phyloP scores from a whole-genome alignment of 1,140 invertebrate species.

The Asobara japonica region DNA sequence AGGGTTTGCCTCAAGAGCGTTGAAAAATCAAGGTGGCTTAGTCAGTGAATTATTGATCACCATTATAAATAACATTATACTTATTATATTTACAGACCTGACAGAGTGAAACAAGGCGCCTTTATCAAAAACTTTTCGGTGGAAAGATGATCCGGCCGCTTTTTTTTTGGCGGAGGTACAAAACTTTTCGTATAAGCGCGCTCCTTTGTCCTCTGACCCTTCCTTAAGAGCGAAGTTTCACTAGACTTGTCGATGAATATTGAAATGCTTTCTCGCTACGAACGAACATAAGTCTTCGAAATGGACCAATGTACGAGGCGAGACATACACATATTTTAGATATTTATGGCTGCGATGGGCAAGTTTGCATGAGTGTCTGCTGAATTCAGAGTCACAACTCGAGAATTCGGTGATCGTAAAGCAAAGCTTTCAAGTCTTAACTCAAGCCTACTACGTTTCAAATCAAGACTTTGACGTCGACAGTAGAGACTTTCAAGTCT shows the following conservation, averaged over 20 bases:
- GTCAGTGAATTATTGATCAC: slow-evolving; percentile 26
- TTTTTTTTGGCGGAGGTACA: slow-evolving; percentile 30
- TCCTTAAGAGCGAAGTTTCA: background rate
- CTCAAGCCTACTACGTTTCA: too few relatives aligned
- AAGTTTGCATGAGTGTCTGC: too few relatives aligned
- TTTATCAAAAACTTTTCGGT: slow-evolving; percentile 49
- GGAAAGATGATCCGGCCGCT: slow-evolving; percentile 25
- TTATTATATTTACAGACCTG: slow-evolving; percentile 42
- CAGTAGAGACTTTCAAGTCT: too few relatives aligned
- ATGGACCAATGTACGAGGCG: too few relatives aligned
- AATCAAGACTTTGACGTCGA: too few relatives aligned
- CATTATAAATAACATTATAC: slow-evolving; percentile 50
- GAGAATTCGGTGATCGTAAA: too few relatives aligned
- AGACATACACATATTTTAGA: too few relatives aligned
- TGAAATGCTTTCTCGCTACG: too few relatives aligned
- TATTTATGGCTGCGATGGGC: too few relatives aligned
- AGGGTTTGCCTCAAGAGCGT: slow-evolving; percentile 17
- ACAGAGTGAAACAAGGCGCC: slow-evolving; percentile 34
- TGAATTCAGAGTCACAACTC: too few relatives aligned
- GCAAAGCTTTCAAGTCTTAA: too few relatives aligned
- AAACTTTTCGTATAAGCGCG: slow-evolving; percentile 45
- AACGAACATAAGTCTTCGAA: too few relatives aligned
- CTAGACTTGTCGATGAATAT: background rate
- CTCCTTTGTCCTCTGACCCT: slow-evolving; percentile 26
- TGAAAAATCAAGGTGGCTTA: slow-evolving; percentile 22